Conservation (phyloP, 2,113 vertebrate genomes). For the Suricata suricatta region DNA sequence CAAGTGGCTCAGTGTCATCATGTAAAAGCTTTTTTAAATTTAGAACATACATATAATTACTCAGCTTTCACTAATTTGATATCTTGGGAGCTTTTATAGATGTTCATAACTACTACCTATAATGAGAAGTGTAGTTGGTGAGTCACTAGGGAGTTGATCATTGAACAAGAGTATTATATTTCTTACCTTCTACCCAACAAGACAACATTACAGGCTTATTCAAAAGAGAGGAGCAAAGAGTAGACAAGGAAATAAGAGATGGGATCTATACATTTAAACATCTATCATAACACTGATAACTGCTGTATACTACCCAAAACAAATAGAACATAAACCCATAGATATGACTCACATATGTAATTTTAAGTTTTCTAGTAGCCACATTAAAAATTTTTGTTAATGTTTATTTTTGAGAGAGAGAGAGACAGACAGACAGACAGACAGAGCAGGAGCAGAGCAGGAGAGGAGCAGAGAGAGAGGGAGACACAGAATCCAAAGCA, state of each 20-base stretch:
- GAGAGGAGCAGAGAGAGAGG: no score
- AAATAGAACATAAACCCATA: background rate
- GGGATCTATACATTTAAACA: background rate
- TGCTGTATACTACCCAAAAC: background rate
- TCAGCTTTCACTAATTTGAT: slow-evolving; percentile 13
- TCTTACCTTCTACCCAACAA: slow-evolving; percentile 2
- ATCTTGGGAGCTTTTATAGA: background rate
- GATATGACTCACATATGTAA: background rate
- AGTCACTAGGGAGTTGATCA: background rate
- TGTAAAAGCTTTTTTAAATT: background rate
- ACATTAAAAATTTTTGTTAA: background rate
- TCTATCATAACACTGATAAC: background rate
- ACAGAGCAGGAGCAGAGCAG: no score
- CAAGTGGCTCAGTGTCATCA: background rate
- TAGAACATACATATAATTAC: background rate
- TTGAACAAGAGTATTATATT: background rate
- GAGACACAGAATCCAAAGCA: no score
- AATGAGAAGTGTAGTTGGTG: background rate
- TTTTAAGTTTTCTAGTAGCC: slow-evolving; percentile 28
- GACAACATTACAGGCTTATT: background rate
- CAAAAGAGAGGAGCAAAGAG: background rate
- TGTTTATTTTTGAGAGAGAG: no score
- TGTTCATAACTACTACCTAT: background rate
- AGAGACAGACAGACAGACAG: no score
- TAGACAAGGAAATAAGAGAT: background rate